These are phyloP conservation scores for Sparus aurata DNA, from an alignment of 2,797 vertebrate genomes.

Conservation along the genomic window DNA sequence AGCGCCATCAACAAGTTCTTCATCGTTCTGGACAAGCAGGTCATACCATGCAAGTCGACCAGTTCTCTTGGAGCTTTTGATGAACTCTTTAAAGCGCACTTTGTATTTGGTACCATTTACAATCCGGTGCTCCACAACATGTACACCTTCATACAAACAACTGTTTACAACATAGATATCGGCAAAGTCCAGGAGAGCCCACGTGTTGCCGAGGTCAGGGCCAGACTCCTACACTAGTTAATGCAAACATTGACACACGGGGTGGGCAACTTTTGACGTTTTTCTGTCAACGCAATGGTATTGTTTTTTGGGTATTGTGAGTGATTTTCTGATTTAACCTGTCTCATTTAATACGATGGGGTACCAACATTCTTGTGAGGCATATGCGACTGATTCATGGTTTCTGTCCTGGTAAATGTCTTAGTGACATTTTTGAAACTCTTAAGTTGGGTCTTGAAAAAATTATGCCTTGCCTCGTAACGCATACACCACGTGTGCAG, in stretches of 20 bases:
- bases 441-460: conserved; percentile 38
- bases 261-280: too few relatives aligned
- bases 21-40: conserved; percentile 30
- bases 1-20: conserved; percentile 26
- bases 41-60: conserved; percentile 34
- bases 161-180: too few relatives aligned
- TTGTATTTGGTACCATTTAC: conserved; percentile 19
- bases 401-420: conserved; percentile 39
- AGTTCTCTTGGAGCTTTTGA: conserved; percentile 36
- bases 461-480: conserved; percentile 32
- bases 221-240: not conserved
- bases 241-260: too few relatives aligned
- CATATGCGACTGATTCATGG: conserved; percentile 40
- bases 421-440: conserved; percentile 43
- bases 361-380: conserved; percentile 30
- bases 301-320: not conserved
- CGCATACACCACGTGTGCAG: conserved; percentile 33
- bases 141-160: not conserved
- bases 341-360: not conserved
- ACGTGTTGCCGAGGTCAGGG: conserved; percentile 36
- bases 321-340: not conserved
- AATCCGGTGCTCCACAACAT: conserved; percentile 25
- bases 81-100: conserved; percentile 34
- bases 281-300: too few relatives aligned
- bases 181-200: too few relatives aligned